Evolutionary conservation across 2,797 vertebrate genomes (phyloP).

Genomic region (Trichosurus vulpecula): DNA sequence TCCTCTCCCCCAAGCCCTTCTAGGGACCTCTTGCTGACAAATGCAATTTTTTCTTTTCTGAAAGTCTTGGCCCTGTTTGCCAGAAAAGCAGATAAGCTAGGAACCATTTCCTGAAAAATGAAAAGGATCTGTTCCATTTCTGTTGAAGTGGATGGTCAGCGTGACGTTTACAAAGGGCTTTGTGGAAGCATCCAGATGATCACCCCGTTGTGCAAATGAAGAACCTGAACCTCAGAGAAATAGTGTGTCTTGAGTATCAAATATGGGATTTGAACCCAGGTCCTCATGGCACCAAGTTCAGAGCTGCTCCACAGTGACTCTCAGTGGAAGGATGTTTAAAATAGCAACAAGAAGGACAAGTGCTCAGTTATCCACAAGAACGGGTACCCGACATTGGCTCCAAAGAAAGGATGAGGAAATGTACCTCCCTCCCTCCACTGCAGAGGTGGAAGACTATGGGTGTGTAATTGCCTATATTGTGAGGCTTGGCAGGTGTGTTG

Average conservation of each 20-base stretch:
- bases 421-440: not conserved
- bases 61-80: not conserved
- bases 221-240: not conserved
- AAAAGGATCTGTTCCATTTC: not conserved
- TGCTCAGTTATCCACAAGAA: not conserved
- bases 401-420: not conserved
- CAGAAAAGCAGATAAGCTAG: not conserved
- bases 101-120: not conserved
- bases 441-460: not conserved
- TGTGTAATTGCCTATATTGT: not conserved
- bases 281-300: not conserved
- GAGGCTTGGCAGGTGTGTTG: not conserved
- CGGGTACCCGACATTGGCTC: not conserved
- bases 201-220: not conserved
- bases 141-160: not conserved
- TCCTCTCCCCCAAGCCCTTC: not conserved
- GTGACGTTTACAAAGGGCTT: not conserved
- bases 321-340: not conserved
- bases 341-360: not conserved
- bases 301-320: not conserved
- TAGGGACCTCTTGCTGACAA: conserved; percentile 27
- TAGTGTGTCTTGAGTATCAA: not conserved
- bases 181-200: not conserved
- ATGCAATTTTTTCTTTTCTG: not conserved
- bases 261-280: not conserved